Conservation (phyloP, 2,113 vertebrate species). For the Ceuthmochares aereus region DNA sequence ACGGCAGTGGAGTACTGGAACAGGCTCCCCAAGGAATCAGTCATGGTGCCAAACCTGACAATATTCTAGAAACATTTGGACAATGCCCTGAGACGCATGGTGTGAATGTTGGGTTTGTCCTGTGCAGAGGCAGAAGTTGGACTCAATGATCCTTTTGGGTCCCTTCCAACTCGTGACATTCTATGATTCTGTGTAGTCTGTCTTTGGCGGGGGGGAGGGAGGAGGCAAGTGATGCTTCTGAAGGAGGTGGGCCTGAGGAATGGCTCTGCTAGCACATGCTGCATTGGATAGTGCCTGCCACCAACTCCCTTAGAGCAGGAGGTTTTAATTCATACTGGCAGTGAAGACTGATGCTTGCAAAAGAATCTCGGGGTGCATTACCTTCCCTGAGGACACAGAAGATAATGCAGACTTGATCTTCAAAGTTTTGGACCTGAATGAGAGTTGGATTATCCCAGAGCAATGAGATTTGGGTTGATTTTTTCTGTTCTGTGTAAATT, state of each 20-base stretch:
- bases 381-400: neutral
- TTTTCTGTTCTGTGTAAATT: neutral
- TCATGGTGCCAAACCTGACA: too few species aligned
- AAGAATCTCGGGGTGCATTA: neutral
- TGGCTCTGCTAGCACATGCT: neutral
- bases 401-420: neutral
- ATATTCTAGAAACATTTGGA: too few species aligned
- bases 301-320: neutral
- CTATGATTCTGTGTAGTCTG: too few species aligned
- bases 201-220: too few species aligned
- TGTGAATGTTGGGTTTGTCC: too few species aligned
- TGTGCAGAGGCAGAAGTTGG: too few species aligned
- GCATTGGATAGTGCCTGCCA: neutral
- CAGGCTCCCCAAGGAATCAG: too few species aligned
- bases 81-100: too few species aligned
- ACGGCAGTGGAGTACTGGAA: too few species aligned
- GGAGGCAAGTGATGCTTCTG: too few species aligned
- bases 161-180: too few species aligned
- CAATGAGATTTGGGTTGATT: neutral
- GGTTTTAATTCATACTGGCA: neutral
- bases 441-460: neutral
- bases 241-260: neutral
- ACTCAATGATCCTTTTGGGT: too few species aligned
- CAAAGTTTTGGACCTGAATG: neutral
- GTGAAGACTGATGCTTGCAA: neutral